Base-by-base conservation (phyloP, 2,113 vertebrate species). In the Erinaceus europaeus region DNA sequence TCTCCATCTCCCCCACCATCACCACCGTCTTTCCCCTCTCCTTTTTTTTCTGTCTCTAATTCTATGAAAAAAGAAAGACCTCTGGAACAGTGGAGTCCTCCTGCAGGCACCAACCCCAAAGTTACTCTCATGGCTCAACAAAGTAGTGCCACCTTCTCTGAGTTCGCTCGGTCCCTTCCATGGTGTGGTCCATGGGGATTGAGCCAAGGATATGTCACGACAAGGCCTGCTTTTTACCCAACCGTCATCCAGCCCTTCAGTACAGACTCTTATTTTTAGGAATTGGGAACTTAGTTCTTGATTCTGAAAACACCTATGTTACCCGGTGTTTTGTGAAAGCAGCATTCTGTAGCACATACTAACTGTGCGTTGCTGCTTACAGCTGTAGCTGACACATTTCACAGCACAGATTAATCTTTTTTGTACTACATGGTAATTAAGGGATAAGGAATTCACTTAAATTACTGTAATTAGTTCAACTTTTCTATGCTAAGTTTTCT, bases 381-480 rank as follows among this genome's bases (percentile, higher is more conserved):
- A 80, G 79, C 61, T 88, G 46, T 29, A 50, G 86, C 38, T 68
- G 40, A 18, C 82, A 36, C 29, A 55, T 72, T 36, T 80, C 62
- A 83, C 6, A 68, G 89, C 72, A 73, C 76, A 72, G 78, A 65
- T n/a, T 25, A 57, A 62, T 80, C 79, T 62, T 83, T 91, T 85
- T 86, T 92, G 44, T 85, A 38, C 81, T 77, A 21, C 73, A 21
- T 69, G 44, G 48, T 88, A 90, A 77, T 95, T 84, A 80, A 18
- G 52, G 83, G 29, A 50, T 92, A 82, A 90, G 84, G 52, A 92
- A 83, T 79, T 88, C 72, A 71, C 53, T 83, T 55, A 71, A 80
- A 92, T 95, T 68, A 92, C 86, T 95, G 18, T 91, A 86, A 93
- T 94, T 91, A 92, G 46, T 53, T 15, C 53, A 75, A 42, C 67